Evolutionary conservation across 2,797 vertebrate species (phyloP), one percentile per base, ranked within the genome.

Genomic region (Otolemur crassicaudatus): DNA sequence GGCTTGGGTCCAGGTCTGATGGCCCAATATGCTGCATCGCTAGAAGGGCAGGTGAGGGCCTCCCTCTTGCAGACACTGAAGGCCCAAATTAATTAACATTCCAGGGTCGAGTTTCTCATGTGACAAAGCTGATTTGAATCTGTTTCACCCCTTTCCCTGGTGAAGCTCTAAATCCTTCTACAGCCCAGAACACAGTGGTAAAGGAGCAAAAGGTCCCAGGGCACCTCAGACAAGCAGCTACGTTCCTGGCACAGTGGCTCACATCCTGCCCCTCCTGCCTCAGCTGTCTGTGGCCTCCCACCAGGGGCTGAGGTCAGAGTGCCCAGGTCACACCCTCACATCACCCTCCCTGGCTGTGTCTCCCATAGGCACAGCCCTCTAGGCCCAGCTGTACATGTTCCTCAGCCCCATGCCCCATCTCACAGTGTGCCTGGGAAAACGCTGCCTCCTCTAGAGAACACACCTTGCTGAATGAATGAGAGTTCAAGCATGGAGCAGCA

Each of bases 361-460:
- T 9, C 27, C 25, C 17, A 16, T 14, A 22, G 23, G 7, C 2
- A 10, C 23, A n/a, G 8, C 1, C 6, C n/a, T 3, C 25, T 3
- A 23, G 67, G 43, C 43, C 72, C 37, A 2, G 8, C 11, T 37
- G 10, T 49, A 37, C 6, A 23, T 0, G 2, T 13, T 70, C 72
- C 16, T n/a, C 1, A 20, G 11, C 49, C 13, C 13, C 10, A 25
- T 13, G 3, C 14, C 75, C 27, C 7, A 9, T 13, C 65, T 81
- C 72, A 69, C 22, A 20, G 23, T 29, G 27, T 29, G 34, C n/a
- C 60, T 23, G 7, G 7, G 56, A 31, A 37, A 29, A 73, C 9
- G 9, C 90, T 19, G 16, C 29, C 17, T 67, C 92, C 69, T 58
- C 86, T 43, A 27, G 25, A 72, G 63, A 40, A 34, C 2, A 14